Conservation (phyloP, 53 echinoderm and acorn worm species). For the Stichopus horrens region DNA sequence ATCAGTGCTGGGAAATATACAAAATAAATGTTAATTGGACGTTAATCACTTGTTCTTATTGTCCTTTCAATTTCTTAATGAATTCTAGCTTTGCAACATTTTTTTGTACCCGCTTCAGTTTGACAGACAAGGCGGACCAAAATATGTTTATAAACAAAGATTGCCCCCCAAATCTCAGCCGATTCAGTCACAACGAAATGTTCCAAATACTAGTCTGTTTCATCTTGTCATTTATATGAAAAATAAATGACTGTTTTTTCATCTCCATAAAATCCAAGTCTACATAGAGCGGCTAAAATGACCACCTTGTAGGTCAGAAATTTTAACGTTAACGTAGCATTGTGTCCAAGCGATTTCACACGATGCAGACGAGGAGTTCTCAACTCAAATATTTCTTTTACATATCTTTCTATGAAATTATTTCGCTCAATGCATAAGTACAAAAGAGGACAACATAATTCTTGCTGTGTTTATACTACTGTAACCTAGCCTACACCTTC, state of each 20-base stretch:
- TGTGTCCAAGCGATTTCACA: constrained; percentile 15
- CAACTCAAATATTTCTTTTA: constrained; percentile 48
- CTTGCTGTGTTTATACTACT: constrained; percentile 61
- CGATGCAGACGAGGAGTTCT: constrained; percentile 39
- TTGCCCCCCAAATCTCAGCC: too few species aligned
- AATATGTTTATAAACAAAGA: too few species aligned
- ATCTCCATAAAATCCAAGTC: constrained; percentile 14
- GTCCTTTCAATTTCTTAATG: too few species aligned
- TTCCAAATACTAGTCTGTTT: constrained; percentile 53
- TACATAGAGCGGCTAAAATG: constrained; percentile 40
- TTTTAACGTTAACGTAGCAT: constrained; percentile 18
- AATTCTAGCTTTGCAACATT: too few species aligned
- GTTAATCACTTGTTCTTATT: too few species aligned
- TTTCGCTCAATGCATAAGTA: constrained; percentile 11
- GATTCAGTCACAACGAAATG: too few species aligned
- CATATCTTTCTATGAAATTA: constrained; percentile 30
- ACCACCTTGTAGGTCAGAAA: constrained; percentile 38
- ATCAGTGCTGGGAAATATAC: too few species aligned
- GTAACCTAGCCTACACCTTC: constrained; percentile 46
- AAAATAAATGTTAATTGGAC: too few species aligned
- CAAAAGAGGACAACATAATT: constrained; percentile 43
- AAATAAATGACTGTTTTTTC: constrained; percentile 29
- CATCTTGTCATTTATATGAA: constrained; percentile 40
- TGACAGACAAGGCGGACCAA: too few species aligned
- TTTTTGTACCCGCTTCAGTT: too few species aligned